A percentile compares a stretch with the other conserved stretches of the same genome.
Evolutionary conservation across 2,797 vertebrate genomes (phyloP).

Genomic region (Onychomys leucogaster): DNA sequence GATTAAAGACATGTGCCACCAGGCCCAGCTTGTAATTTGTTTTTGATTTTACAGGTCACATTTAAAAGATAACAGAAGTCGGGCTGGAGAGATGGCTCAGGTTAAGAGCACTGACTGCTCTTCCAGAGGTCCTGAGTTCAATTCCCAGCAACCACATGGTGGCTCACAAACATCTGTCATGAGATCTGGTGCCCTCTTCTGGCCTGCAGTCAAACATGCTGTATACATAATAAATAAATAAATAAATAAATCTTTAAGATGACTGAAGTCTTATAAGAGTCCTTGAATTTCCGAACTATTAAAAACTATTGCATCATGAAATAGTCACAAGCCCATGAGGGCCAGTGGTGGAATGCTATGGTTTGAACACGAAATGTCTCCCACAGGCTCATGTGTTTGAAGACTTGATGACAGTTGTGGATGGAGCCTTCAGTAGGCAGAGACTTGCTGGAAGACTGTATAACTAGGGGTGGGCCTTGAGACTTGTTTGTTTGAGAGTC

Average conservation of each 20-base stretch:
- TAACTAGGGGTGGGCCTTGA: neutral
- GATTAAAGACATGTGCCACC: neutral
- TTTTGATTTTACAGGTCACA: neutral
- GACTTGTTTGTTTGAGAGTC: neutral
- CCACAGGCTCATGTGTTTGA: neutral
- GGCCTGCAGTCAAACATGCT: too few species aligned
- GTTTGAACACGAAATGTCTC: neutral
- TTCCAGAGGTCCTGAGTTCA: too few species aligned
- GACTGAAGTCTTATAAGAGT: neutral
- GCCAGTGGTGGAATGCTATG: neutral
- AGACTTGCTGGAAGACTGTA: neutral
- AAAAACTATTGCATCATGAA: neutral
- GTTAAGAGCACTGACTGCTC: too few species aligned
- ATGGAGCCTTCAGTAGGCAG: neutral
- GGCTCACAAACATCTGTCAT: too few species aligned
- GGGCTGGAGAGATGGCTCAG: too few species aligned
- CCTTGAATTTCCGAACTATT: neutral
- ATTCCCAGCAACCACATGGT: too few species aligned
- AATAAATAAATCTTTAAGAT: too few species aligned
- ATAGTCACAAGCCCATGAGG: neutral
- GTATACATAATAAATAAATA: too few species aligned
- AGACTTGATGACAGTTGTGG: neutral
- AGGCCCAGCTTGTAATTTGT: neutral
- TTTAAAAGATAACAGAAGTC: neutral
- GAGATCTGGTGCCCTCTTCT: too few species aligned